A percentile compares a stretch with the other conserved stretches of the same genome.
Evolutionary conservation across 2,888 invertebrate genomes (phyloP).

Genomic region (Drosophila paucipuncta): DNA sequence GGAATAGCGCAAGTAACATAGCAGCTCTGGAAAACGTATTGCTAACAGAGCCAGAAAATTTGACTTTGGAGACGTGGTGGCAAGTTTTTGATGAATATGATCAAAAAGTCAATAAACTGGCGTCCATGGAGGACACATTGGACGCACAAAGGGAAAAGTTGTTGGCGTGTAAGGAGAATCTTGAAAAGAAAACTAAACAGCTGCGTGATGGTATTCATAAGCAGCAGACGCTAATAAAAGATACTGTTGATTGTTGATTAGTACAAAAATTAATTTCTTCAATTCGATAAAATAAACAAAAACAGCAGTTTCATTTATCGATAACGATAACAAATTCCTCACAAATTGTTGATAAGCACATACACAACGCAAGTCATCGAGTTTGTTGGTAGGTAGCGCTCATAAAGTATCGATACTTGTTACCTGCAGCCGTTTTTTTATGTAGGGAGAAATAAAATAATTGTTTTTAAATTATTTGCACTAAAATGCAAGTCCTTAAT

Average conservation of each 20-base stretch:
- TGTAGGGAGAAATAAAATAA: constrained; percentile 59
- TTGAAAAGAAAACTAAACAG: constrained; percentile 74
- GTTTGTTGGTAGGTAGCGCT: constrained; percentile 41
- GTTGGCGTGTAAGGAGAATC: constrained; percentile 69
- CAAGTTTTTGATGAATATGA: constrained; percentile 83
- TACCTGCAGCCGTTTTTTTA: constrained; percentile 66
- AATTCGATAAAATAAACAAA: background rate
- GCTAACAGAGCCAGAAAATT: constrained; percentile 56
- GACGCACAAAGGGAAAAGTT: constrained; percentile 75
- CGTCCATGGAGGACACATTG: constrained; percentile 69
- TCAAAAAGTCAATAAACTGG: constrained; percentile 77
- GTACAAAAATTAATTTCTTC: background rate
- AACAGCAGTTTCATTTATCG: constrained; percentile 33
- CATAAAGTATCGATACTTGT: constrained; percentile 58
- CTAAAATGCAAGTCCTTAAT: constrained; percentile 53
- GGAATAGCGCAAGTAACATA: constrained; percentile 2
- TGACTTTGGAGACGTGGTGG: constrained; percentile 82
- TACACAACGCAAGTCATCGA: constrained; percentile 44
- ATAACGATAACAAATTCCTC: constrained; percentile 16
- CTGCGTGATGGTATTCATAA: constrained; percentile 76
- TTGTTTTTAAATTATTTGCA: constrained; percentile 59
- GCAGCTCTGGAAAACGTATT: constrained; percentile 48
- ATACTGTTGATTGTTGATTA: constrained; percentile 42
- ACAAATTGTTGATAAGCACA: constrained; percentile 14
- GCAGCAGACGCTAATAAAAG: constrained; percentile 61